These are phyloP conservation scores for Atethmia centrago DNA, from an alignment of 2,888 invertebrate genomes.

Conservation along the genomic window DNA sequence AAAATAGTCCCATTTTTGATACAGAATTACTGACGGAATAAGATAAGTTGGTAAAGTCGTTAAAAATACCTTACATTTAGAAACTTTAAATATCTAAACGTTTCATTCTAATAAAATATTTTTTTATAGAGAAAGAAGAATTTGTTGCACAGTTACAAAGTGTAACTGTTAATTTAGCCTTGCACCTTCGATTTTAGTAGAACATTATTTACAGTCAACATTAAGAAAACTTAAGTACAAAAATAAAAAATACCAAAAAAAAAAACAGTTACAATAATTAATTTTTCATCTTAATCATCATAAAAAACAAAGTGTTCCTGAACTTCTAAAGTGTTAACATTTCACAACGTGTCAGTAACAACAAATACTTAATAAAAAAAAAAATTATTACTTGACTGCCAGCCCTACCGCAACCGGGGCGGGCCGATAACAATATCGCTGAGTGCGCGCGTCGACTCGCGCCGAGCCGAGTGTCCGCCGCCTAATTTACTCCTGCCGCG, in stretches of 20 bases:
- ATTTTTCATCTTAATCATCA: neutral
- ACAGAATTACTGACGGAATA: neutral
- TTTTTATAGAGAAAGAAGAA: neutral
- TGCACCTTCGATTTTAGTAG: no score
- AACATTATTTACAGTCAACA: neutral
- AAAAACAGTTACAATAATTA: neutral
- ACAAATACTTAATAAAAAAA: neutral
- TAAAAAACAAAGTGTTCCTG: neutral
- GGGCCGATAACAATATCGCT: slow-evolving; percentile 89
- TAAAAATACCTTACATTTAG: neutral
- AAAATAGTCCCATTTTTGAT: neutral
- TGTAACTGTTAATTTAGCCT: no score
- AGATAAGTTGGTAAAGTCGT: neutral
- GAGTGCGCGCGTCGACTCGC: slow-evolving; percentile 84
- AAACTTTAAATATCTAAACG: neutral
- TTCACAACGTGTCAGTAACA: neutral
- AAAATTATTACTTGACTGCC: slow-evolving; percentile 38
- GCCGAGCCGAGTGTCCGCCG: slow-evolving; percentile 72
- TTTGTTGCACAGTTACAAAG: neutral
- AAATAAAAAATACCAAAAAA: neutral
- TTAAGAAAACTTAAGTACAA: no score
- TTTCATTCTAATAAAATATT: neutral
- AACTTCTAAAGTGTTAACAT: neutral
- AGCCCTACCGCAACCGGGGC: slow-evolving; percentile 81
- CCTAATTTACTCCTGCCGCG: slow-evolving; percentile 81